phyloP scores from a whole-genome alignment of 2,113 vertebrate genomes.

The Manacus vitellinus region DNA sequence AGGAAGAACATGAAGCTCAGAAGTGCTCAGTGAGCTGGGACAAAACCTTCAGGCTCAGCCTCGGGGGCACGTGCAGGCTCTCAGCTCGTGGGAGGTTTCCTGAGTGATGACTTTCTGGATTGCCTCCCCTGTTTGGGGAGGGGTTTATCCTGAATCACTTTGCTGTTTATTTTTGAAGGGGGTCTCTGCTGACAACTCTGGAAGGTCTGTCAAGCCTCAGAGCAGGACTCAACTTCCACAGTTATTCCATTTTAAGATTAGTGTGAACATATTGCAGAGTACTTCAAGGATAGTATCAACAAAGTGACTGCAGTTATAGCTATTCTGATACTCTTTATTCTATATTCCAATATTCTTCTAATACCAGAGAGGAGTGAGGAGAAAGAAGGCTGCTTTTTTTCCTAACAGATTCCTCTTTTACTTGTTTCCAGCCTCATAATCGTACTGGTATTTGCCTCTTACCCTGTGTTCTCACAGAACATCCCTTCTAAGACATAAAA shows the following conservation, averaged over 20 bases:
- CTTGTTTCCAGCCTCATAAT: neutral
- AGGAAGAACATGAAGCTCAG: neutral
- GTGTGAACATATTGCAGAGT: neutral
- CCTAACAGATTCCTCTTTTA: neutral
- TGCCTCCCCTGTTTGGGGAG: neutral
- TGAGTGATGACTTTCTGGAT: too few relatives aligned
- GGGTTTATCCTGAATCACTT: neutral
- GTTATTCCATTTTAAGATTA: neutral
- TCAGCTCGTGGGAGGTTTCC: neutral
- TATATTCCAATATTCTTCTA: neutral
- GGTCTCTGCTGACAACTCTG: neutral
- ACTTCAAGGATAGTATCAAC: neutral
- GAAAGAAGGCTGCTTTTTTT: neutral
- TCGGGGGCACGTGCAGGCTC: neutral
- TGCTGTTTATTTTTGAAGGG: neutral
- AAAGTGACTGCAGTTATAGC: accelerated
- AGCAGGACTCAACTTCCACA: neutral
- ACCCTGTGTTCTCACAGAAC: neutral
- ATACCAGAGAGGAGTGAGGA: neutral
- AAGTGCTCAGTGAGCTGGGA: neutral
- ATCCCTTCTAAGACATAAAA: neutral
- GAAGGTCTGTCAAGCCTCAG: neutral
- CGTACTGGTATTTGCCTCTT: neutral
- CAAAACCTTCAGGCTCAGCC: neutral
- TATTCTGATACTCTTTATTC: neutral